These are phyloP conservation scores for Drosophila virilis DNA, from an alignment of 1,140 invertebrate species.

Conservation along the genomic window DNA sequence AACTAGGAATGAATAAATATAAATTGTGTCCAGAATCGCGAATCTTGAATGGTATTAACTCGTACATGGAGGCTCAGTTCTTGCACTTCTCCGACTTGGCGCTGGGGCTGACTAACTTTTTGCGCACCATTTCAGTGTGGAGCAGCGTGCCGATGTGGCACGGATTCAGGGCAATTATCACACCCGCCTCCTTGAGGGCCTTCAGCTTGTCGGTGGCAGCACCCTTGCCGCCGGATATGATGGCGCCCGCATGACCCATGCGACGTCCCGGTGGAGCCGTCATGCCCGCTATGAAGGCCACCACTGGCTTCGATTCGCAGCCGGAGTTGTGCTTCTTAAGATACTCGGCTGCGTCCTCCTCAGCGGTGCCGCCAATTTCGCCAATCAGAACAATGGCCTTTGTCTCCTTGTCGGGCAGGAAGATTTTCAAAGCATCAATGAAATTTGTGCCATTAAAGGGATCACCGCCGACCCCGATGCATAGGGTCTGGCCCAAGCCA, in stretches of 20 bases:
- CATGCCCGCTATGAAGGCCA: conserved; percentile 98
- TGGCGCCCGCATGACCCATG: conserved; percentile 99
- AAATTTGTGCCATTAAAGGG: conserved; percentile 99
- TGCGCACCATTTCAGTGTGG: conserved; percentile 90
- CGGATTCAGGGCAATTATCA: conserved; percentile 96
- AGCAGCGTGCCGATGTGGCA: conserved; percentile 96
- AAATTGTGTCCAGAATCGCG: background rate
- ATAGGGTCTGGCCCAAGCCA: conserved; percentile 98
- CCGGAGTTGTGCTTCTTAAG: conserved; percentile 95
- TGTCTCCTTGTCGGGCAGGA: conserved; percentile 95
- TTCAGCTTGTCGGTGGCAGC: conserved; percentile 98
- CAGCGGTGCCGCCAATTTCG: conserved; percentile 99
- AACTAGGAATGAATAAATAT: background rate
- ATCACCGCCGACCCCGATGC: conserved; percentile 99
- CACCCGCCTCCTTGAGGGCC: conserved; percentile 95
- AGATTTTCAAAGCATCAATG: conserved; percentile 98
- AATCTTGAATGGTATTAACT: background rate
- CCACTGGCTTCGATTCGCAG: conserved; percentile 96
- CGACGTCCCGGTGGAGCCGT: conserved; percentile 98
- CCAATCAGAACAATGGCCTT: conserved; percentile 99
- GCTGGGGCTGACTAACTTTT: conserved; percentile 42
- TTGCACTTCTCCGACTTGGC: background rate
- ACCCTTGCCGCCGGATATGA: conserved; percentile 99
- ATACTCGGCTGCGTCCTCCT: conserved; percentile 98
- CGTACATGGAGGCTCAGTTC: background rate